Percentiles rank a stretch among this genome's conserved stretches.
Conservation (phyloP, 2,113 vertebrate species). For the Elachura formosa region DNA sequence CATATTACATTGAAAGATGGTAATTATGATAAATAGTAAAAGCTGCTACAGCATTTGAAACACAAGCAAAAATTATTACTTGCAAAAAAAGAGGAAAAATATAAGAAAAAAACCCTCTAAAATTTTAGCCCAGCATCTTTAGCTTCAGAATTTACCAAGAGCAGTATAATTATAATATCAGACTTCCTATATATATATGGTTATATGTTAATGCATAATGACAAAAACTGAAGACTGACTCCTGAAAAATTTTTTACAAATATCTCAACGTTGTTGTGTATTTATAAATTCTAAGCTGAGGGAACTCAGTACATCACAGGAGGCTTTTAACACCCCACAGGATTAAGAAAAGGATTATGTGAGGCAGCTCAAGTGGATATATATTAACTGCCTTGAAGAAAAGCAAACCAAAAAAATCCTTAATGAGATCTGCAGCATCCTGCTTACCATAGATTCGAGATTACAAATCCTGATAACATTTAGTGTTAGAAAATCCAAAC, state of each 20-base stretch:
- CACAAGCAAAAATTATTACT: not conserved
- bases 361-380: not conserved
- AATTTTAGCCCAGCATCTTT: not conserved
- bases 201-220: not conserved
- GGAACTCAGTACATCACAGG: not conserved
- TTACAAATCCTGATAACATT: not conserved
- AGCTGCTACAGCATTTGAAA: not conserved
- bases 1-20: not conserved
- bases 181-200: too few species aligned
- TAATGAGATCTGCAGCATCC: not conserved
- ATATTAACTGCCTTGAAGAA: not conserved
- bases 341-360: conserved; percentile 8
- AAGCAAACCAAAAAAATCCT: not conserved
- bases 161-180: not conserved
- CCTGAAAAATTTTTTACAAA: not conserved
- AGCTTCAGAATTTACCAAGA: not conserved
- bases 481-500: not conserved
- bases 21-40: not conserved
- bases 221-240: not conserved
- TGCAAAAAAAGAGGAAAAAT: not conserved
- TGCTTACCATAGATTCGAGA: not conserved
- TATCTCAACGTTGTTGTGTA: not conserved
- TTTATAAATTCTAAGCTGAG: not conserved
- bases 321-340: not conserved
- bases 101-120: rapidly evolving